Percentiles rank a stretch among this genome's conserved stretches.
Evolutionary conservation across 1,140 invertebrate genomes (phyloP).

Genomic region (Hylaeus anthracinus): DNA sequence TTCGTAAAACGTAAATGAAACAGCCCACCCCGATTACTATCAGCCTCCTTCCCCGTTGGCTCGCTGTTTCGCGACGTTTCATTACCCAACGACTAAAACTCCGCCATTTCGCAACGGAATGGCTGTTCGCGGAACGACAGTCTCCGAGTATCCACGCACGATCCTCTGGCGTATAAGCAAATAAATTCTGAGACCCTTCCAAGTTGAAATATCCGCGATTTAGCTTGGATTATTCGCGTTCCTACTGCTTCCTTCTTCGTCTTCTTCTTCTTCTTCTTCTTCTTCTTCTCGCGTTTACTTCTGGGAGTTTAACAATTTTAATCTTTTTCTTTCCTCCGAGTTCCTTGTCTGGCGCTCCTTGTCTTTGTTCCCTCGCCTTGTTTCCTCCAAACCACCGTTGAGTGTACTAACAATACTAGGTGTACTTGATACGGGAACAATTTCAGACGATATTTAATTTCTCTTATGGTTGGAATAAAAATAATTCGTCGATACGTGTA

Average conservation of each 20-base stretch:
- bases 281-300: background rate
- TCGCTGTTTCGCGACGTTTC: constrained; percentile 1
- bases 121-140: background rate
- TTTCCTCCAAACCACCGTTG: too few species aligned
- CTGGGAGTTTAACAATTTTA: too few species aligned
- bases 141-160: constrained; percentile 4
- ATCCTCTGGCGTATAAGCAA: background rate
- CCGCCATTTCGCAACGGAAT: background rate
- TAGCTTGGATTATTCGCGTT: constrained; percentile 13
- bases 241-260: background rate
- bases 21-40: constrained; percentile 65
- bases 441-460: too few species aligned
- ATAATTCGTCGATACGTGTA: too few species aligned
- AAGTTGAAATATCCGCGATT: constrained; percentile 5
- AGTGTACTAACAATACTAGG: too few species aligned
- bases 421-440: too few species aligned
- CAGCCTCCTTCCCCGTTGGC: background rate
- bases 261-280: background rate
- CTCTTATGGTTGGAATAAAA: too few species aligned
- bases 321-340: too few species aligned
- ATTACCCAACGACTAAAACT: constrained; percentile 19
- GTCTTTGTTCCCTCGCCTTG: too few species aligned
- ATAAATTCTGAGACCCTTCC: constrained; percentile 20
- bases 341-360: too few species aligned
- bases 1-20: constrained; percentile 70